These are phyloP conservation scores for Peromyscus polionotus DNA, from an alignment of 2,113 vertebrate genomes.

Conservation along the genomic window DNA sequence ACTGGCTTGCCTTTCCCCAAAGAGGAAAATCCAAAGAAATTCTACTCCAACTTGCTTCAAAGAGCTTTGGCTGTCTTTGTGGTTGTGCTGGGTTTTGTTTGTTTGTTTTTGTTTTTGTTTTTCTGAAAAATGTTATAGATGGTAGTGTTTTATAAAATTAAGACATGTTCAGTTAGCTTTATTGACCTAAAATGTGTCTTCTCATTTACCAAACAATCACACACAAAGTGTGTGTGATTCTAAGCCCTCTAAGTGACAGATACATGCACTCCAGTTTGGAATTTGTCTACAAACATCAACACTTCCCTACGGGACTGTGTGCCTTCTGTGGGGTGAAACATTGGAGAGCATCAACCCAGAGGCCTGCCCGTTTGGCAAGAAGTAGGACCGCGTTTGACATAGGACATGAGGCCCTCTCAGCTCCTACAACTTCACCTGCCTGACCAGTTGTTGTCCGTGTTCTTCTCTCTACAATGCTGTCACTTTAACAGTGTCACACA, in stretches of 20 bases:
- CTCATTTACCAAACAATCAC: slow-evolving; percentile 23
- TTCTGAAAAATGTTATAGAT: not conserved
- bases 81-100: not conserved
- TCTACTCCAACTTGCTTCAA: not conserved
- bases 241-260: not conserved
- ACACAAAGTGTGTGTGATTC: not conserved
- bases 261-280: not conserved
- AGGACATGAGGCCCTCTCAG: not conserved
- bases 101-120: not conserved
- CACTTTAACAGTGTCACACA: slow-evolving; percentile 19
- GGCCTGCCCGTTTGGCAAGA: not conserved
- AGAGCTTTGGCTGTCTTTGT: not conserved
- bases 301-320: not conserved
- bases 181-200: slow-evolving; percentile 41
- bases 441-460: accelerated
- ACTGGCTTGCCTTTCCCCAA: not conserved
- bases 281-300: not conserved
- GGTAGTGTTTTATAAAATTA: slow-evolving; percentile 39
- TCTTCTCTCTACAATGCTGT: not conserved
- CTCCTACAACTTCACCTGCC: not conserved
- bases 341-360: not conserved
- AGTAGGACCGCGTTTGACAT: accelerated
- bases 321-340: not conserved
- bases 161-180: not conserved
- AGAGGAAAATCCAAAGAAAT: not conserved